Evolutionary conservation across 2,113 vertebrate species (phyloP).

Genomic region (human): GRCh38 chr17:46370501-46371000

Average conservation of each 20-base stretch:
- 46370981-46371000: too few relatives aligned
- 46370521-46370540: neutral
- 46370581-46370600: neutral
- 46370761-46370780: constrained; percentile 1
- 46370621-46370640: neutral
- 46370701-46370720: neutral
- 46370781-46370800: neutral
- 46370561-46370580: neutral
- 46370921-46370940: too few relatives aligned
- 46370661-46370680: neutral
- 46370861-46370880: too few relatives aligned
- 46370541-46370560: neutral
- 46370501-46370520: neutral
- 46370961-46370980: too few relatives aligned
- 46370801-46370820: neutral
- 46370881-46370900: too few relatives aligned
- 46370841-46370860: too few relatives aligned
- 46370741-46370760: neutral
- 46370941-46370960: too few relatives aligned
- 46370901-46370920: too few relatives aligned
- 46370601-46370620: neutral
- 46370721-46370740: neutral
- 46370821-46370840: neutral
- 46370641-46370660: neutral
- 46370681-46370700: neutral